Conservation (phyloP, 2,888 invertebrate species). For the Mayetiola destructor region DNA sequence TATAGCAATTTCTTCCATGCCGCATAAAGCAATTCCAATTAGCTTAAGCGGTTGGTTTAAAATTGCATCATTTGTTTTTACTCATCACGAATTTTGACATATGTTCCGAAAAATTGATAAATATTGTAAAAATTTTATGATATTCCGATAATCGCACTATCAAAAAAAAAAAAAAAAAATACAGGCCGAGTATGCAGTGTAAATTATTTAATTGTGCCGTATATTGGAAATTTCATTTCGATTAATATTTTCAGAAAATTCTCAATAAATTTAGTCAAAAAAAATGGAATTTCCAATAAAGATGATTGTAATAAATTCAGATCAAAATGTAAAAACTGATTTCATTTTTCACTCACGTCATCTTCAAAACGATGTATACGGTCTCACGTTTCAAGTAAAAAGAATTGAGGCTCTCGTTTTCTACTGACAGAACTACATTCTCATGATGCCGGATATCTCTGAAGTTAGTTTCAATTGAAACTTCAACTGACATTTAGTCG, state of each 20-base stretch:
- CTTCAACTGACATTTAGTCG: too few relatives aligned
- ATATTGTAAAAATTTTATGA: not conserved
- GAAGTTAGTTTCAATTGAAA: too few relatives aligned
- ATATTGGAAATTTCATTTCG: too few relatives aligned
- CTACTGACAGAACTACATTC: too few relatives aligned
- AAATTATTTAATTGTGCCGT: too few relatives aligned
- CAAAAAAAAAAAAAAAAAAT: not conserved
- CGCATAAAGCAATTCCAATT: not conserved
- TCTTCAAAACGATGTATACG: slow-evolving; percentile 10
- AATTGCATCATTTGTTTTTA: slow-evolving; percentile 9
- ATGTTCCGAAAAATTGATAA: not conserved
- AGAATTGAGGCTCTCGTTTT: not conserved
- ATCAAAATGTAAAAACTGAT: slow-evolving; percentile 1
- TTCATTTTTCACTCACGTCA: slow-evolving; percentile 15
- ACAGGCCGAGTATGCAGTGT: not conserved
- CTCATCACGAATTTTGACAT: not conserved
- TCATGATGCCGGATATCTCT: too few relatives aligned
- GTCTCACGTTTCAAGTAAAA: slow-evolving; percentile 8
- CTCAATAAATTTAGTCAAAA: not conserved
- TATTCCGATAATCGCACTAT: not conserved
- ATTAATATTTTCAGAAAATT: not conserved
- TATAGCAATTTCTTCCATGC: slow-evolving; percentile 15
- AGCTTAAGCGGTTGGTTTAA: slow-evolving; percentile 15
- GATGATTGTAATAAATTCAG: slow-evolving; percentile 12
- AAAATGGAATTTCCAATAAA: not conserved